Percentiles rank a stretch among this genome's conserved stretches.
Evolutionary conservation across 1,140 invertebrate species (phyloP).

Genomic region (Drosophila truncata): DNA sequence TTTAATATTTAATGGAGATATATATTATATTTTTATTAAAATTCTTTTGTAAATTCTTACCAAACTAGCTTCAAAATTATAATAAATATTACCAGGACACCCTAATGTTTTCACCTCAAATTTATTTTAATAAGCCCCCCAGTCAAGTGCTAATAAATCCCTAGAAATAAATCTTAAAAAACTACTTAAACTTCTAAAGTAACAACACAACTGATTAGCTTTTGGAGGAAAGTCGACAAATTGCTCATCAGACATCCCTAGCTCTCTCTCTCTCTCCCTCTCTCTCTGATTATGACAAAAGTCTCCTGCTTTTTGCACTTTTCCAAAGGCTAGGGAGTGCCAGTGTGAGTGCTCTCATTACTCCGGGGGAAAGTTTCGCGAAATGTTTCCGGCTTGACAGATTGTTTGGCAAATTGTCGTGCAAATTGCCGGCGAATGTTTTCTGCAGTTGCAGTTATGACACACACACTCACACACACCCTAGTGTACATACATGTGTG

Average conservation of each 20-base stretch:
- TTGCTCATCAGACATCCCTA: constrained; percentile 28
- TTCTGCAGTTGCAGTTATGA: constrained; percentile 24
- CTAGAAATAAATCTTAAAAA: not conserved
- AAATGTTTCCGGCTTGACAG: constrained; percentile 46
- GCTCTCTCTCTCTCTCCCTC: not conserved
- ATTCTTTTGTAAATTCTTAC: too few relatives aligned
- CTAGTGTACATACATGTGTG: not conserved
- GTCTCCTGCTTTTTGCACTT: constrained; percentile 13
- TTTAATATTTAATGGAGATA: too few relatives aligned
- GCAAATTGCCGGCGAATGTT: constrained; percentile 42
- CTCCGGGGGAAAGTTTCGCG: constrained; percentile 30
- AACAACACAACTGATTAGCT: constrained; percentile 26
- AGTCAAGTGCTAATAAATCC: not conserved
- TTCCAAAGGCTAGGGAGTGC: not conserved
- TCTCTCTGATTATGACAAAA: constrained; percentile 23
- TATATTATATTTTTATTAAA: too few relatives aligned
- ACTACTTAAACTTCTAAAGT: constrained; percentile 6
- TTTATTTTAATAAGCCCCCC: not conserved
- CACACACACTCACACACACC: not conserved
- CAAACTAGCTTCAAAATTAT: too few relatives aligned
- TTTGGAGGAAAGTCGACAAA: constrained; percentile 8
- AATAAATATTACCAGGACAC: too few relatives aligned
- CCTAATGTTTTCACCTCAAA: not conserved
- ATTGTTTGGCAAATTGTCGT: constrained; percentile 54
- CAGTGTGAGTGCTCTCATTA: constrained; percentile 30